phyloP scores from a whole-genome alignment of 92 coral and sea anemone species.

The Hydrozoanthus gracilis region DNA sequence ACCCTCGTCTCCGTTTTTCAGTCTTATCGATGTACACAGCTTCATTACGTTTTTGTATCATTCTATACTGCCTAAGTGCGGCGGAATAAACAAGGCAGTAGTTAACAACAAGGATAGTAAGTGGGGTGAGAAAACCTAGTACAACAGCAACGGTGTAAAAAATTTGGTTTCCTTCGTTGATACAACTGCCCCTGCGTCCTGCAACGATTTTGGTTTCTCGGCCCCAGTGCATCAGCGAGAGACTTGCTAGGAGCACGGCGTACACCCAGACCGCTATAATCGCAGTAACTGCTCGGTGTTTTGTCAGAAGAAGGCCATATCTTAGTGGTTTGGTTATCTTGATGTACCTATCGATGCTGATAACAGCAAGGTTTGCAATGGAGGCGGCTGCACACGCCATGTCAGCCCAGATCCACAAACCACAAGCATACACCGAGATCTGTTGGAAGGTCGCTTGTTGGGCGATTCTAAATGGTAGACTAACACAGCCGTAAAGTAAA shows the following conservation, averaged over 20 bases:
- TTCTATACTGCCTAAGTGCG: conserved; percentile 43
- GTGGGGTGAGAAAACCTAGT: conserved; percentile 79
- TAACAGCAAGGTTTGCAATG: conserved; percentile 82
- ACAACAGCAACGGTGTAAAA: conserved; percentile 87
- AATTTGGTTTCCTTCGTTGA: conserved; percentile 61
- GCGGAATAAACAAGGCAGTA: conserved; percentile 76
- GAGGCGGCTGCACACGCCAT: conserved; percentile 91
- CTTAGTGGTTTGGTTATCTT: conserved; percentile 86
- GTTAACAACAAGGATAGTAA: conserved; percentile 67
- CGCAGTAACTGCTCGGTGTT: conserved; percentile 61
- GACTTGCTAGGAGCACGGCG: conserved; percentile 67
- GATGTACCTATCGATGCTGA: conserved; percentile 83
- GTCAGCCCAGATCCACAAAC: conserved; percentile 84
- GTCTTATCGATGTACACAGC: conserved; percentile 37
- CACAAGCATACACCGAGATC: conserved; percentile 46
- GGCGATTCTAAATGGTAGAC: conserved; percentile 70
- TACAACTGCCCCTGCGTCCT: conserved; percentile 21
- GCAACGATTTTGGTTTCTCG: conserved; percentile 14
- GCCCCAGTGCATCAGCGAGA: conserved; percentile 66
- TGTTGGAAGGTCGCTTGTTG: conserved; percentile 40
- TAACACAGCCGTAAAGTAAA: conserved; percentile 69
- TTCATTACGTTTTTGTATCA: no score
- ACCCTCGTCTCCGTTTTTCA: conserved; percentile 57
- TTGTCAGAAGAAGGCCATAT: conserved; percentile 74
- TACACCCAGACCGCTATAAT: conserved; percentile 82